Evolutionary conservation across 2,888 invertebrate genomes (phyloP).

Genomic region (Strigamia crassipes): DNA sequence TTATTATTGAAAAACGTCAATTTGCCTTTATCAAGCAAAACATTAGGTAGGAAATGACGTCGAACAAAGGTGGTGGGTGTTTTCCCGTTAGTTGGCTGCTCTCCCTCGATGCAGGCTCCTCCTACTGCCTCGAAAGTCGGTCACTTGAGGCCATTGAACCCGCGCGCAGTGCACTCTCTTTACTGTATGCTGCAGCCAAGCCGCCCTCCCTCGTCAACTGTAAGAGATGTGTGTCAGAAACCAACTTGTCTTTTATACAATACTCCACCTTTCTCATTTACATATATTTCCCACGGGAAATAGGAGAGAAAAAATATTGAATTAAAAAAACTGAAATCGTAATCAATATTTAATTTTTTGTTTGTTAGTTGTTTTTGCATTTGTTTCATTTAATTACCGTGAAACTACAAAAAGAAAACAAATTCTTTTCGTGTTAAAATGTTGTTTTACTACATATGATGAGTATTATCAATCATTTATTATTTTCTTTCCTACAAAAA

Average conservation of each 20-base stretch:
- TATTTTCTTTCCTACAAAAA: neutral
- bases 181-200: conserved; percentile 22
- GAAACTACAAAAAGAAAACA: neutral
- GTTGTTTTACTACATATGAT: neutral
- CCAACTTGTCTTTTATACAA: conserved; percentile 42
- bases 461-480: too few species aligned
- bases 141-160: conserved; percentile 33
- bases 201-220: conserved; percentile 23
- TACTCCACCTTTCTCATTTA: conserved; percentile 30
- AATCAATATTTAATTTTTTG: neutral
- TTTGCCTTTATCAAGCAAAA: conserved; percentile 12
- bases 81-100: conserved; percentile 40
- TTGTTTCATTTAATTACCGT: neutral
- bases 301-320: conserved; percentile 10
- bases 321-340: neutral
- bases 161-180: conserved; percentile 32
- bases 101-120: neutral
- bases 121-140: conserved; percentile 36
- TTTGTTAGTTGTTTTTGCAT: neutral
- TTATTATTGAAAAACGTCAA: neutral
- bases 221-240: conserved; percentile 35
- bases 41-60: conserved; percentile 24
- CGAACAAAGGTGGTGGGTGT: conserved; percentile 39
- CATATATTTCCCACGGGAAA: conserved; percentile 40
- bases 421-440: neutral